Base-by-base conservation (phyloP, 2,797 vertebrate species). In the Cossypha dichroa region DNA sequence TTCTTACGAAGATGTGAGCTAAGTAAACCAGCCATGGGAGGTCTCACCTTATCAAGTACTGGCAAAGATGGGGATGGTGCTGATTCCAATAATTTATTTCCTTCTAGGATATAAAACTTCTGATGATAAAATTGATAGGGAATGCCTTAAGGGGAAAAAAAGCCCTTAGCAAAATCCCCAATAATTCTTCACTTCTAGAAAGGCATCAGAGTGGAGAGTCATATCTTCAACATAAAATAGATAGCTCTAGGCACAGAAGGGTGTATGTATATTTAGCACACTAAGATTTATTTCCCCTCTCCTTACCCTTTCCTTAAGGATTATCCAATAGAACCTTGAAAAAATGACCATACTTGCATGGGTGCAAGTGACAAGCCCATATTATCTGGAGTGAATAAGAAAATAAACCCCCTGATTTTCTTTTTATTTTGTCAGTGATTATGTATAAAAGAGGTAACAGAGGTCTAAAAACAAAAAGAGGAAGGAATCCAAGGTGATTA, bases 81-180 rank as follows among this genome's bases (percentile, higher is more conserved):
- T 76, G 48, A 54, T 92, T 94, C 25, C 34, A 79, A 46, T 45
- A 25, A 58, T 28, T 6, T 64, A 28, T 12, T 75, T 87, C 26
- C 8, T 85, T 74, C 34, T 62, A 38, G 28, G 15, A 33, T 60
- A 21, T 26, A 83, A 85, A 79, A 74, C 4, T 29, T 75, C 7
- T 43, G 11, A 15, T 56, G 13, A 83, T 49, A 80, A 83, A 77
- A 79, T 43, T 29, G 5, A n/a, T 52, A 60, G 19, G 17, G 10
- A 76, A 48, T 60, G 28, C 20, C 10, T 58, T 64, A 67, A 34
- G 8, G 6, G 2, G 2, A 15, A 20, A 34, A 9, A 28, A 14
- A 70, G 1, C 1, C 2, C 12, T 9, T 22, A 67, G 8, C 15
- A 59, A 67, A 87, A 38, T 33, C 4, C 8, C 8, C 2, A 21